These are phyloP conservation scores for Epizoanthus stellaris DNA, from an alignment of 92 coral and sea anemone species.

Conservation along the genomic window DNA sequence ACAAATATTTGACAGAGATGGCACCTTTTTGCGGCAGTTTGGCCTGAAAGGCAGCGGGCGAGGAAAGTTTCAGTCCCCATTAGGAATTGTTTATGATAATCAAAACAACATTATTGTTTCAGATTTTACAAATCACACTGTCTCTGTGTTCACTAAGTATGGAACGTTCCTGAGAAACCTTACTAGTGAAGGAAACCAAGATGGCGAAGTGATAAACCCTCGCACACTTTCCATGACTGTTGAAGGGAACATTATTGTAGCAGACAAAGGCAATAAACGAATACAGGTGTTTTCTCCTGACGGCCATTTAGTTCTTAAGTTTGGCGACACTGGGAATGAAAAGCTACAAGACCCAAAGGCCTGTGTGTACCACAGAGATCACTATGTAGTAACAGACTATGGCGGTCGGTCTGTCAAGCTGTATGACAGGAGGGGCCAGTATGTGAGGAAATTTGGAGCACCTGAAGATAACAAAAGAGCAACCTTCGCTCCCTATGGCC, in stretches of 20 bases:
- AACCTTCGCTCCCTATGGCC: too few species aligned
- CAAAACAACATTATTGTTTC: conserved; percentile 43
- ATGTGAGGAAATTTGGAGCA: neutral
- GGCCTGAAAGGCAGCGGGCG: conserved; percentile 33
- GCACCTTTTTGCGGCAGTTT: neutral
- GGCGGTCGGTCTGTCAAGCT: neutral
- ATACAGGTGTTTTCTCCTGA: conserved; percentile 9
- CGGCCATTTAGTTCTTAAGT: conserved; percentile 20
- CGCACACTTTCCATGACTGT: neutral
- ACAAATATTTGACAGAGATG: too few species aligned
- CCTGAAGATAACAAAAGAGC: neutral
- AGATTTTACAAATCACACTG: conserved; percentile 9
- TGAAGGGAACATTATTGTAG: conserved; percentile 24
- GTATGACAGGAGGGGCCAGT: conserved; percentile 17
- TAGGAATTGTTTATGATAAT: conserved; percentile 43
- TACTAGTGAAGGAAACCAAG: conserved; percentile 5
- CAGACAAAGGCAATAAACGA: conserved; percentile 17
- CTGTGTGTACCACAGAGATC: conserved; percentile 26
- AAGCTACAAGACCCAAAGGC: neutral
- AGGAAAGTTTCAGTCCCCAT: conserved; percentile 28
- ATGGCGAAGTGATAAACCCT: conserved; percentile 8
- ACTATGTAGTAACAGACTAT: conserved; percentile 15
- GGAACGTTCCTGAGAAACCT: conserved; percentile 30
- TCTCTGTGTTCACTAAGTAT: conserved; percentile 34
- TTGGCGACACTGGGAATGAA: conserved; percentile 12